phyloP scores from a whole-genome alignment of 2,113 vertebrate genomes.

The Uria aalge region DNA sequence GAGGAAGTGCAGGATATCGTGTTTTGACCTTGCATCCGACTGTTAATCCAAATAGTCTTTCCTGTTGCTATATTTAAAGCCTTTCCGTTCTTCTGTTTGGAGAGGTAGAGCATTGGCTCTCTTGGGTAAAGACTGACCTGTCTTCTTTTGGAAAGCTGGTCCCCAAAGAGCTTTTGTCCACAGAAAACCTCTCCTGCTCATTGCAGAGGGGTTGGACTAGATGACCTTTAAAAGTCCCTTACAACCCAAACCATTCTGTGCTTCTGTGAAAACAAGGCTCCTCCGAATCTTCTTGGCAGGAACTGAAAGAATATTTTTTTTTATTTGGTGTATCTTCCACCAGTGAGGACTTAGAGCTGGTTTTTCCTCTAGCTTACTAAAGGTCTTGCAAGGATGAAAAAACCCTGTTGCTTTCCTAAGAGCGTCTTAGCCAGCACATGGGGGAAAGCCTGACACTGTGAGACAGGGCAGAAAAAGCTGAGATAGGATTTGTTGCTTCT shows the following conservation, averaged over 20 bases:
- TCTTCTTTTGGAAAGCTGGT: background rate
- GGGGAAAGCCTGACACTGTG: background rate
- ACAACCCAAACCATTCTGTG: background rate
- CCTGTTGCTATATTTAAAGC: conserved; percentile 16
- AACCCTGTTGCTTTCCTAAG: background rate
- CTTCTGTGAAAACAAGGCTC: background rate
- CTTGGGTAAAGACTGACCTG: background rate
- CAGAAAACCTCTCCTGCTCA: background rate
- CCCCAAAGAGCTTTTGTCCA: background rate
- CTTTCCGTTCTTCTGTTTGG: background rate
- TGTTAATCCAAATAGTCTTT: background rate
- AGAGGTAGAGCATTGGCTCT: background rate
- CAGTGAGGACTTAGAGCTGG: background rate
- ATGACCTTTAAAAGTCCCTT: background rate
- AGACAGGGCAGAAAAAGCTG: background rate
- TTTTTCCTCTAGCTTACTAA: background rate
- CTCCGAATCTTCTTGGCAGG: background rate
- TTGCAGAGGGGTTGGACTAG: background rate
- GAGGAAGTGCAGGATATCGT: background rate
- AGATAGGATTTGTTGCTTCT: background rate
- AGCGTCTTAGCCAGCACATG: background rate
- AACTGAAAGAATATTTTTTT: background rate
- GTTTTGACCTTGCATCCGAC: background rate
- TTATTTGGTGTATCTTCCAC: background rate
- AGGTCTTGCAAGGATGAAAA: background rate